A percentile compares a stretch with the other conserved stretches of the same genome.
These are phyloP conservation scores for Australoheros facetus DNA, from an alignment of 2,797 vertebrate species.

Conservation along the genomic window DNA sequence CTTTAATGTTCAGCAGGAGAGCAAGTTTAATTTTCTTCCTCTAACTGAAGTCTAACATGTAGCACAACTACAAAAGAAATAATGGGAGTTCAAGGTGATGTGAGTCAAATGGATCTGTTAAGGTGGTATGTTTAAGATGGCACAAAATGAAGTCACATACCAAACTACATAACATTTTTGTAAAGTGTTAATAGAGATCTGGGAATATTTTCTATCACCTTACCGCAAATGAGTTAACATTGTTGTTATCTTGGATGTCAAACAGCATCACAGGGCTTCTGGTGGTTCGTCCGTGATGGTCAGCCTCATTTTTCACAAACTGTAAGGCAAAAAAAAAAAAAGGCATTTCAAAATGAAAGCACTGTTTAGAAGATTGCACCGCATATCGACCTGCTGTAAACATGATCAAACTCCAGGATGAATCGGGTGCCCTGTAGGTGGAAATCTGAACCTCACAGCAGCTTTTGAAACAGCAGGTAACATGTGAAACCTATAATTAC, in stretches of 20 bases:
- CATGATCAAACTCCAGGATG: background rate
- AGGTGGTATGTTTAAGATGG: constrained; percentile 20
- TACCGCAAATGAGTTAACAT: constrained; percentile 86
- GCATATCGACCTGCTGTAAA: constrained; percentile 3
- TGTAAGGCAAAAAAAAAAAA: constrained; percentile 56
- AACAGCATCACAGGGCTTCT: constrained; percentile 84
- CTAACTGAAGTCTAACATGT: constrained; percentile 4
- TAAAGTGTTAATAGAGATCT: background rate
- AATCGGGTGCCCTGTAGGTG: constrained; percentile 4
- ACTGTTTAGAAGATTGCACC: background rate
- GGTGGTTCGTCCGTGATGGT: constrained; percentile 78
- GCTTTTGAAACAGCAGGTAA: constrained; percentile 36
- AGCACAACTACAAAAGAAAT: background rate
- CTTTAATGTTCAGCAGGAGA: constrained; percentile 2
- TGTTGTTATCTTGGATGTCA: constrained; percentile 84
- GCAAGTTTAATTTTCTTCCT: background rate
- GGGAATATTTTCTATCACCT: constrained; percentile 37
- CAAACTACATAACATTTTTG: background rate
- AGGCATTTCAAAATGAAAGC: constrained; percentile 1
- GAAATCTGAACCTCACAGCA: constrained; percentile 22
- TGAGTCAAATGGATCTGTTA: constrained; percentile 20
- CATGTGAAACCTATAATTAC: constrained; percentile 49
- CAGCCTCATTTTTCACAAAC: constrained; percentile 78
- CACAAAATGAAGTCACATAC: constrained; percentile 18
- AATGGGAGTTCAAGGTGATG: constrained; percentile 35